Conservation (phyloP, 2,113 vertebrate genomes). For the Acrocephalus arundinaceus region DNA sequence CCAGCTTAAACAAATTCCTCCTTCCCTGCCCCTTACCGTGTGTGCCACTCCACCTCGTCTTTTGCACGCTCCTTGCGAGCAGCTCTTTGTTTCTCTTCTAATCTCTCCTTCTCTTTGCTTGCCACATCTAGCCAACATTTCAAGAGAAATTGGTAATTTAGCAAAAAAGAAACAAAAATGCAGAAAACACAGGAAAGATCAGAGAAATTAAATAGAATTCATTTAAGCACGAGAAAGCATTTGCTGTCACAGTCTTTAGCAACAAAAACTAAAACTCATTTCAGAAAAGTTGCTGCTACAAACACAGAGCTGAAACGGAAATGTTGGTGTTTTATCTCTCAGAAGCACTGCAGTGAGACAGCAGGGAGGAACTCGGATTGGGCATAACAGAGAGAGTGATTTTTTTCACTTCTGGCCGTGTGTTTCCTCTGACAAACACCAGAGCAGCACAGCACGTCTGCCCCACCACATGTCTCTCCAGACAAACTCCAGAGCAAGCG, state of each 20-base stretch:
- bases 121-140: constrained; percentile 81
- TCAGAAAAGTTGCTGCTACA: not conserved
- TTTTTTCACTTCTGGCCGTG: not conserved
- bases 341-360: not conserved
- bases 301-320: not conserved
- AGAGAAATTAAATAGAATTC: not conserved
- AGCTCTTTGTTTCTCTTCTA: constrained; percentile 94
- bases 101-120: constrained; percentile 89
- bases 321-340: not conserved
- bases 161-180: not conserved
- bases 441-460: not conserved
- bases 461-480: not conserved
- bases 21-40: constrained; percentile 77
- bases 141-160: not conserved
- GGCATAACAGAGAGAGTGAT: not conserved
- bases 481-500: not conserved
- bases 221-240: not conserved
- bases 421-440: not conserved
- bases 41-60: constrained; percentile 87
- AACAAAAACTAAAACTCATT: not conserved
- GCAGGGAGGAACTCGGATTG: not conserved
- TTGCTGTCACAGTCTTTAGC: not conserved
- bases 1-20: not conserved
- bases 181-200: not conserved
- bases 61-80: constrained; percentile 87